Conservation (phyloP, 2,888 invertebrate species). For the Ennomos quercinarius region DNA sequence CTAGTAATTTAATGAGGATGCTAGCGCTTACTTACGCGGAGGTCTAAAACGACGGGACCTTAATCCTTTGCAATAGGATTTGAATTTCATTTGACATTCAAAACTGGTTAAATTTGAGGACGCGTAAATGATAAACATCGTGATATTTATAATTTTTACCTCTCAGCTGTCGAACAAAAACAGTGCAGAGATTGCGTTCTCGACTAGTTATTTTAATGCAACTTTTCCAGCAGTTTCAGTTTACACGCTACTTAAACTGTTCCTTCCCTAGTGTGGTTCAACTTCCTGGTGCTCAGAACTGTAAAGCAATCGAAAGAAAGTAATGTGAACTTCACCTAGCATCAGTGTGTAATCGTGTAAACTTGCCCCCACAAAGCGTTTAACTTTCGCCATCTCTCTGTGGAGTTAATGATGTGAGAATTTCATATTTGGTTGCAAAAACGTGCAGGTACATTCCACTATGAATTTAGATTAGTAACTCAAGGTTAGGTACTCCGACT, state of each 20-base stretch:
- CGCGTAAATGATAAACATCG: too few species aligned
- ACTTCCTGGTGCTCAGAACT: conserved; percentile 46
- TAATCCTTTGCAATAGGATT: conserved; percentile 17
- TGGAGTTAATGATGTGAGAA: conserved; percentile 45
- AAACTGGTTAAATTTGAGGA: too few species aligned
- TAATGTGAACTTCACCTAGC: conserved; percentile 45
- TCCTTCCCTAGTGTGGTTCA: conserved; percentile 28
- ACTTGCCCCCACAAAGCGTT: conserved; percentile 45
- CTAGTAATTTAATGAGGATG: conserved; percentile 30
- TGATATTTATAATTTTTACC: too few species aligned
- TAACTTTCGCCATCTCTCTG: conserved; percentile 47
- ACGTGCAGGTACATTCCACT: conserved; percentile 28
- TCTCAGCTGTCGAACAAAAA: too few species aligned
- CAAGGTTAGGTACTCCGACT: conserved; percentile 16
- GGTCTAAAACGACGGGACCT: background rate
- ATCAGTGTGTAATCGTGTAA: conserved; percentile 33
- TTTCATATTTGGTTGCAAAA: conserved; percentile 43
- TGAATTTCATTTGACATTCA: too few species aligned
- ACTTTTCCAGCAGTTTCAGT: conserved; percentile 29
- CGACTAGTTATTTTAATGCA: conserved; percentile 13
- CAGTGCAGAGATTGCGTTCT: conserved; percentile 10
- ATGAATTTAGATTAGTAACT: conserved; percentile 17
- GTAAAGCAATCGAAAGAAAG: conserved; percentile 57
- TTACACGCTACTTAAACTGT: conserved; percentile 31
- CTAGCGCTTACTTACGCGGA: conserved; percentile 23